These are phyloP conservation scores for Stratiolaelaps scimitus DNA, from an alignment of 1,140 invertebrate species.

Conservation along the genomic window DNA sequence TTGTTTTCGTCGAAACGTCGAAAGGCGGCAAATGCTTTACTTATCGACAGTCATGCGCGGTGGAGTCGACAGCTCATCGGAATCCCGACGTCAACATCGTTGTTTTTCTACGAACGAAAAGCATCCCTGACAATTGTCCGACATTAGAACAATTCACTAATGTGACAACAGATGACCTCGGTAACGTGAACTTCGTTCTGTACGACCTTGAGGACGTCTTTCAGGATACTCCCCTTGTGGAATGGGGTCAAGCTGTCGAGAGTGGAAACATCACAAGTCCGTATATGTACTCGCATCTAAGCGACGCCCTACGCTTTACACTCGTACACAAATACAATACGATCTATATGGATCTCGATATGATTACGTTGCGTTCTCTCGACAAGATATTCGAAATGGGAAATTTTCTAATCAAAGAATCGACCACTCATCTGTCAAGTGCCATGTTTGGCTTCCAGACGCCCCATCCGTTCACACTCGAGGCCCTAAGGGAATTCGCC, in stretches of 20 bases:
- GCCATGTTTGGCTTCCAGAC: background rate
- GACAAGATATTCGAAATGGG: background rate
- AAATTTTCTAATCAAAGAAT: background rate
- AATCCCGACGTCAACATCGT: background rate
- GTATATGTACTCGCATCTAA: background rate
- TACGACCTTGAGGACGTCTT: background rate
- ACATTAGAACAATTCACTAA: background rate
- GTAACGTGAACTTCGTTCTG: background rate
- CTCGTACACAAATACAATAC: background rate
- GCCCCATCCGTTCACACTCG: background rate
- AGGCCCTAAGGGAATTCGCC: background rate
- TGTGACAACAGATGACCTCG: background rate
- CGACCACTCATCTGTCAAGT: background rate
- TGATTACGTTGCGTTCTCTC: background rate
- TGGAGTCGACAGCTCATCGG: background rate
- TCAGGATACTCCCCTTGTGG: background rate
- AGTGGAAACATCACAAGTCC: background rate
- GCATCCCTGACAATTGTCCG: background rate
- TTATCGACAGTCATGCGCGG: background rate
- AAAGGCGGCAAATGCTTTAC: background rate
- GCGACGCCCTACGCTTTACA: background rate
- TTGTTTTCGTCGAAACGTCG: background rate
- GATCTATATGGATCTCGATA: slow-evolving; percentile 1
- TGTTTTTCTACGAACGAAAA: background rate
- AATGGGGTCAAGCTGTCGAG: background rate